Evolutionary conservation across 2,888 invertebrate genomes (phyloP).

Genomic region (Cataglyphis livida): DNA sequence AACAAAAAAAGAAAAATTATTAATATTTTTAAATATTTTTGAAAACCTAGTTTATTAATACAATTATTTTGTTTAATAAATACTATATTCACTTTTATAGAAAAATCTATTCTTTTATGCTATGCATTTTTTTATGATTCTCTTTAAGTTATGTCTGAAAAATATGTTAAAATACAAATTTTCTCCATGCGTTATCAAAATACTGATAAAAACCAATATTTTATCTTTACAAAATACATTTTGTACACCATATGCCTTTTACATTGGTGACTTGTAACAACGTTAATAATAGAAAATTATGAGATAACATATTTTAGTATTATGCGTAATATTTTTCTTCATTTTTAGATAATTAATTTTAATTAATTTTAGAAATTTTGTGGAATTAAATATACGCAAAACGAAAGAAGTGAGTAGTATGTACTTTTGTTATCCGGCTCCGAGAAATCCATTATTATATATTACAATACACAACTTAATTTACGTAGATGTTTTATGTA

Average conservation of each 20-base stretch:
- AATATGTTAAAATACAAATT: not conserved
- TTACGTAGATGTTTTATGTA: conserved; percentile 37
- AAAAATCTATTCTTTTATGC: not conserved
- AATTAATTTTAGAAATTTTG: conserved; percentile 4
- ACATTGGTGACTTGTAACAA: not conserved
- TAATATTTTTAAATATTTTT: conserved; percentile 4
- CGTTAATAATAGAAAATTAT: not conserved
- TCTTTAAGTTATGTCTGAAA: not conserved
- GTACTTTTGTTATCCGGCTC: not conserved
- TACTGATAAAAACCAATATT: not conserved
- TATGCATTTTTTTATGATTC: not conserved
- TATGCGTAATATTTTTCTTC: not conserved
- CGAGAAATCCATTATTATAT: not conserved
- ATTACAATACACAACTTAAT: conserved; percentile 3
- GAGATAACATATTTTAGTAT: not conserved
- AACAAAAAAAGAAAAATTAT: not conserved
- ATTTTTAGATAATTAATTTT: not conserved
- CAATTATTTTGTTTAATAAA: not conserved
- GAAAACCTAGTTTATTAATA: not conserved
- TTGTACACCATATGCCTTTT: not conserved
- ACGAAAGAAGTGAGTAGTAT: not conserved
- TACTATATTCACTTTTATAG: not conserved
- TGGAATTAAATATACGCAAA: not conserved
- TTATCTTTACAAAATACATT: not conserved
- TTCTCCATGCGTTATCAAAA: not conserved